Base-by-base conservation (phyloP, 1,140 invertebrate species). In the Drosophila pruinosa region DNA sequence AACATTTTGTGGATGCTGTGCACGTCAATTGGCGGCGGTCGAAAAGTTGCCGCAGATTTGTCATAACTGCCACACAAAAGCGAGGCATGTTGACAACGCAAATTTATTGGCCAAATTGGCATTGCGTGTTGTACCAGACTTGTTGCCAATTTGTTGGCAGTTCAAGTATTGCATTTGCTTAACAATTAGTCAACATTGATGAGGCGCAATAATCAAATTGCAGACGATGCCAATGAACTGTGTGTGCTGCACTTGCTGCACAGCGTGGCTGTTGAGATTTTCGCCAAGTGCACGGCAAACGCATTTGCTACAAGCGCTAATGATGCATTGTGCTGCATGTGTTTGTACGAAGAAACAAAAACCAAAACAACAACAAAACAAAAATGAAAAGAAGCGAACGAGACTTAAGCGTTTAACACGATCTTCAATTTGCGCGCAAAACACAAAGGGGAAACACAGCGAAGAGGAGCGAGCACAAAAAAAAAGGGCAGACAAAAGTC, bases 101-200 rank as follows among this genome's bases (percentile, higher is more conserved):
- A 45, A 71, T 76, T 76, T 80, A 76, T 81, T 73, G 50, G 69
- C 59, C 45, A 65, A 69, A 71, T 56, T 71, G 26, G 61, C 63
- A 75, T 86, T 45, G 82, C 82, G 74, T 88, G 81, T 74, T 47
- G 34, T n/a, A 5, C n/a, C n/a, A 34, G 14, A 48, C 36, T 56
- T 54, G 68, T 67, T 47, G 68, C 26, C 62, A 31, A 53, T 52
- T 57, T 63, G 58, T 45, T 72, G 36, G 54, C 45, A 17, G 17
- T 45, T 45, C 38, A n/a, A 39, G 12, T 69, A 38, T 58, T 24
- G 54, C 17, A 41, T 69, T 78, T 75, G 68, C 65, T 88, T 82
- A 85, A 80, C 82, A 88, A 88, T 88, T 89, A 88, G 82, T 88
- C 78, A 88, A 82, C 82, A 88, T 88, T 88, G 88, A 88, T 78